These are phyloP conservation scores for Drosophila kuntzei DNA, from an alignment of 2,888 invertebrate species.

Conservation along the genomic window DNA sequence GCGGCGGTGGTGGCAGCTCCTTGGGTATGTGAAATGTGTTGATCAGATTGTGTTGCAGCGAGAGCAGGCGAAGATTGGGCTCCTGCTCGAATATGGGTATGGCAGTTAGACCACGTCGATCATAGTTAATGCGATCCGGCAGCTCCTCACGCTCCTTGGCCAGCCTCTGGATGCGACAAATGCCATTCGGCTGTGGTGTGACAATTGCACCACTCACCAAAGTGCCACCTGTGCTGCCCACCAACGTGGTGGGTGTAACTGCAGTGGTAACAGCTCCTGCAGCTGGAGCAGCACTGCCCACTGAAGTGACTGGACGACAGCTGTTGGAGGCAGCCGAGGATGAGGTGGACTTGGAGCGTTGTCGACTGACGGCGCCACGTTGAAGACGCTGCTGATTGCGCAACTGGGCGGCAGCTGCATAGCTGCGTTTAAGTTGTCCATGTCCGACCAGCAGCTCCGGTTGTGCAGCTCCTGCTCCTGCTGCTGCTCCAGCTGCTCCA, in stretches of 20 bases:
- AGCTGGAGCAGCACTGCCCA: not conserved
- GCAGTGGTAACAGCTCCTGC: slow-evolving; percentile 33
- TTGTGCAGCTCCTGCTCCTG: slow-evolving; percentile 25
- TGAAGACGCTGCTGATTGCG: slow-evolving; percentile 66
- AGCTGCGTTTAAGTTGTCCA: slow-evolving; percentile 63
- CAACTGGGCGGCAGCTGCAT: slow-evolving; percentile 58
- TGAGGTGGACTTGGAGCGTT: slow-evolving; percentile 82
- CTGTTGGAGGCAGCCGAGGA: slow-evolving; percentile 77
- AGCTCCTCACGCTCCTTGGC: slow-evolving; percentile 92
- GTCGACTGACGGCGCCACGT: slow-evolving; percentile 68
- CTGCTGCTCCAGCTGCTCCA: slow-evolving; percentile 18
- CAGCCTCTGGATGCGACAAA: slow-evolving; percentile 89
- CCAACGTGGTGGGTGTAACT: slow-evolving; percentile 56
- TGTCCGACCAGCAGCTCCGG: slow-evolving; percentile 63
- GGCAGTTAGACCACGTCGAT: slow-evolving; percentile 92
- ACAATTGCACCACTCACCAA: slow-evolving; percentile 76
- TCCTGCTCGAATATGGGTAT: slow-evolving; percentile 93
- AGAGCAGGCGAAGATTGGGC: slow-evolving; percentile 92
- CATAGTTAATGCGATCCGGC: slow-evolving; percentile 95
- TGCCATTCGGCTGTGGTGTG: slow-evolving; percentile 83
- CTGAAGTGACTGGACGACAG: slow-evolving; percentile 68
- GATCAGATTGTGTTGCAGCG: slow-evolving; percentile 96
- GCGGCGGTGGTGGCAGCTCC: slow-evolving; percentile 57
- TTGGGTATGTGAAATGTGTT: slow-evolving; percentile 86
- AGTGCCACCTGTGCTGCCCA: slow-evolving; percentile 60